Evolutionary conservation across 1,140 invertebrate genomes (phyloP), one percentile per base, ranked within the genome.

Genomic region (Oscheius sp.): DNA sequence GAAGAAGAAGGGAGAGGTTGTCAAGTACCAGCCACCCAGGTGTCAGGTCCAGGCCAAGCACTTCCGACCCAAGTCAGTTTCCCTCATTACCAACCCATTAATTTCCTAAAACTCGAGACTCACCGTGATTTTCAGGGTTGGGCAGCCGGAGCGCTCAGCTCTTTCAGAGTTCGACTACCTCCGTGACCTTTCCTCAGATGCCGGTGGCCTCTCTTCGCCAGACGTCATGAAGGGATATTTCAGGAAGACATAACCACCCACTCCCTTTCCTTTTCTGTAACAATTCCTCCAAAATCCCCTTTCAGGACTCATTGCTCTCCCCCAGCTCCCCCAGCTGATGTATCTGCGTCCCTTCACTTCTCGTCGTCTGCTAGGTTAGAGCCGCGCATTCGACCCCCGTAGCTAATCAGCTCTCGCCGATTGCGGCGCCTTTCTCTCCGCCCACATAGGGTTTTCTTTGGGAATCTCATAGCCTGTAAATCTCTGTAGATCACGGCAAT

Each of bases 21-120:
- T 71, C 36, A 71, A 71, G 23, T 71, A 71, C 42, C 46, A 71
- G 28, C 69, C 69, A 23, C 59, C 69, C 10, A n/a, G 69, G 1
- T 55, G 35, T 1, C 42, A 46, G 20, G 58, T 71, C 52, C 46
- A 71, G 18, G 59, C 46, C 13, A 71, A 55, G 36, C 32, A 71
- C 61, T 71, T 42, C 26, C 58, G 59, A 31, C 42, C 59, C 64
- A 20, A 26, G 28, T 58, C 13, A 67, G 18, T n/a, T 55, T 13
- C 13, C 64, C 36, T 15, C 31, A 7, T 67, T 4, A 13, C 18
- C 31, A 59, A 59, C 23, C 38, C 58, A 36, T 26, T 59, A 38
- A 3, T 31, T 34, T 29, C 10, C 18, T 3, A 15, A 69, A 59
- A 69, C 15, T 62, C 20, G 29, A 23, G 7, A 55, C 46, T 15